phyloP scores from a whole-genome alignment of 2,888 invertebrate species.

The Sceliomorpha sp. region DNA sequence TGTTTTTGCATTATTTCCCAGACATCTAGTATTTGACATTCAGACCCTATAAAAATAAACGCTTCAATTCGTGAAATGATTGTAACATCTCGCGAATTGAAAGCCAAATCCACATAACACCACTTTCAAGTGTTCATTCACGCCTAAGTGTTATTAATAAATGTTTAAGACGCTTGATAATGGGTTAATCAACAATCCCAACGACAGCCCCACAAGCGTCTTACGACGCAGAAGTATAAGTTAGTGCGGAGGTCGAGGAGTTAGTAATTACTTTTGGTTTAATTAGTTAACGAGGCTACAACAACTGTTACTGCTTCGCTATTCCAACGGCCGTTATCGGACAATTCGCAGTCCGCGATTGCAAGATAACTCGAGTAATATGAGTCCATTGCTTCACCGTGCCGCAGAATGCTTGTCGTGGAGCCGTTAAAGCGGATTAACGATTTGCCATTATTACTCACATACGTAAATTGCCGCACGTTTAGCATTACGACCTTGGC shows the following conservation, averaged over 20 bases:
- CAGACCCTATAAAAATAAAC: too few species aligned
- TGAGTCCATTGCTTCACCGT: slow-evolving; percentile 69
- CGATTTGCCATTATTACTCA: slow-evolving; percentile 50
- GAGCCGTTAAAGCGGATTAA: slow-evolving; percentile 54
- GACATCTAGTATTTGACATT: too few species aligned
- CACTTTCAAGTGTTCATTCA: not conserved
- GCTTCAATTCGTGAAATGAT: too few species aligned
- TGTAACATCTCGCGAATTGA: too few species aligned
- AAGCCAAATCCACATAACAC: too few species aligned
- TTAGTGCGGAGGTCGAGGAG: slow-evolving; percentile 34
- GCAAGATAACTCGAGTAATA: slow-evolving; percentile 60
- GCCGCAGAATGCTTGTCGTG: slow-evolving; percentile 46
- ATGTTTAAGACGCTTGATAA: slow-evolving; percentile 14
- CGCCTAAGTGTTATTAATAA: slow-evolving; percentile 20
- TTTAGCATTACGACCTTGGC: slow-evolving; percentile 40
- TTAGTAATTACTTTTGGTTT: slow-evolving; percentile 48
- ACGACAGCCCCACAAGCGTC: slow-evolving; percentile 20
- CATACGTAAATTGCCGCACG: slow-evolving; percentile 51
- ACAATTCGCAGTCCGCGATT: slow-evolving; percentile 61
- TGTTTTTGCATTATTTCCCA: too few species aligned
- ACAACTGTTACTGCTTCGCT: slow-evolving; percentile 56
- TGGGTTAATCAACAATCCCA: slow-evolving; percentile 15
- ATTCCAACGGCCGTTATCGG: slow-evolving; percentile 60
- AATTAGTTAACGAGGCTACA: slow-evolving; percentile 52
- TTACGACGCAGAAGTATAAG: slow-evolving; percentile 29